phyloP scores from a whole-genome alignment of 2,888 invertebrate genomes.

The Drosophila nr. perissopoda region DNA sequence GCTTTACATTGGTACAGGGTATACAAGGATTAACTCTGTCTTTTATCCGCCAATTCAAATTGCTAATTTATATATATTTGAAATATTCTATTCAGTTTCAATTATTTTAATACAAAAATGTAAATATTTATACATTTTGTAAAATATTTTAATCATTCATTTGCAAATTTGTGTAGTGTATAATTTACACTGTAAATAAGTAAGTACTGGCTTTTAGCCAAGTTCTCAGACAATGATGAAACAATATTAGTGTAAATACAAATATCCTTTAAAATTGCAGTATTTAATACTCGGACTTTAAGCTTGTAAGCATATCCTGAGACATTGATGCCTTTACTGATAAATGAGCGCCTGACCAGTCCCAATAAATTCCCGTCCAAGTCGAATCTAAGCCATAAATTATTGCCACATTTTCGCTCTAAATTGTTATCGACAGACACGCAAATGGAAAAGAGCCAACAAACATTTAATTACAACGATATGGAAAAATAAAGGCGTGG shows the following conservation, averaged over 20 bases:
- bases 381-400: slow-evolving; percentile 23
- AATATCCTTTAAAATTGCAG: neutral
- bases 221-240: too few relatives aligned
- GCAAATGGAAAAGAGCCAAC: slow-evolving; percentile 46
- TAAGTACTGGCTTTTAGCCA: neutral
- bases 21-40: neutral
- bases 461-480: slow-evolving; percentile 35
- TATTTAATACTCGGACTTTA: neutral
- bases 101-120: neutral
- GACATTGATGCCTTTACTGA: slow-evolving; percentile 12
- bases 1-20: neutral
- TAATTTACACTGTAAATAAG: too few relatives aligned
- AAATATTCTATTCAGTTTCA: neutral
- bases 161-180: neutral
- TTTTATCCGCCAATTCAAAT: rapidly evolving
- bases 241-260: neutral
- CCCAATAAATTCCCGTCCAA: slow-evolving; percentile 21
- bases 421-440: slow-evolving; percentile 42
- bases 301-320: neutral
- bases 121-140: too few relatives aligned
- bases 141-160: neutral
- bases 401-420: slow-evolving; percentile 18
- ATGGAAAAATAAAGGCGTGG: slow-evolving; percentile 9
- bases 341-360: slow-evolving; percentile 37
- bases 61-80: too few relatives aligned